phyloP scores from a whole-genome alignment of 92 coral and sea anemone species.

The Epizoanthus stellaris region DNA sequence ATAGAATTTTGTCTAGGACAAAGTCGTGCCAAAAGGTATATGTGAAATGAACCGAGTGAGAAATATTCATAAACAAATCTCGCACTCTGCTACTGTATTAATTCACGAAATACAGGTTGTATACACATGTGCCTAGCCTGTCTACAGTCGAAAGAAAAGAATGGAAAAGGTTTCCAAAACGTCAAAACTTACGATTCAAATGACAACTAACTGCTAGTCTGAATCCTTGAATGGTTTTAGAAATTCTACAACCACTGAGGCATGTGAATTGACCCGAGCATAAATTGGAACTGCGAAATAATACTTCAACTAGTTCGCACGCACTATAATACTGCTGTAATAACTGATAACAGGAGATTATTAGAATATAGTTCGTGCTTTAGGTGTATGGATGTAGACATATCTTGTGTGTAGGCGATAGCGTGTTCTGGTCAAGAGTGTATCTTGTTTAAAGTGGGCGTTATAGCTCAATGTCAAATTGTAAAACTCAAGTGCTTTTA shows the following conservation, averaged over 20 bases:
- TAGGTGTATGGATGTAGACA: no score
- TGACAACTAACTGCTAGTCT: neutral
- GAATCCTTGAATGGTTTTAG: slow-evolving; percentile 34
- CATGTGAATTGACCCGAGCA: neutral
- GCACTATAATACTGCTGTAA: no score
- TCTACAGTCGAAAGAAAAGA: neutral
- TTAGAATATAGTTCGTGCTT: no score
- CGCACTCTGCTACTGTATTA: no score
- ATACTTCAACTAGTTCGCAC: neutral
- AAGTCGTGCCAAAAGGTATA: neutral
- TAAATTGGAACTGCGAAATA: neutral
- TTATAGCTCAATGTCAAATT: no score
- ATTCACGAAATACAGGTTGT: neutral
- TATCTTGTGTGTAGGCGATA: no score
- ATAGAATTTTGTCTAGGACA: neutral
- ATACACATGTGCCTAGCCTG: neutral
- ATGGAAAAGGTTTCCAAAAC: neutral
- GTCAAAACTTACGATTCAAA: neutral
- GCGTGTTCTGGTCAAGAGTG: no score
- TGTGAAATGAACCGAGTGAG: neutral
- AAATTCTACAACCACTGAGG: slow-evolving; percentile 22
- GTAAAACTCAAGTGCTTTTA: no score
- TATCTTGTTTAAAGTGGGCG: no score
- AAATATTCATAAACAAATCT: neutral
- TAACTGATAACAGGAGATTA: no score